These are phyloP conservation scores for Passerculus sandwichensis DNA, from an alignment of 2,797 vertebrate genomes.

Conservation along the genomic window DNA sequence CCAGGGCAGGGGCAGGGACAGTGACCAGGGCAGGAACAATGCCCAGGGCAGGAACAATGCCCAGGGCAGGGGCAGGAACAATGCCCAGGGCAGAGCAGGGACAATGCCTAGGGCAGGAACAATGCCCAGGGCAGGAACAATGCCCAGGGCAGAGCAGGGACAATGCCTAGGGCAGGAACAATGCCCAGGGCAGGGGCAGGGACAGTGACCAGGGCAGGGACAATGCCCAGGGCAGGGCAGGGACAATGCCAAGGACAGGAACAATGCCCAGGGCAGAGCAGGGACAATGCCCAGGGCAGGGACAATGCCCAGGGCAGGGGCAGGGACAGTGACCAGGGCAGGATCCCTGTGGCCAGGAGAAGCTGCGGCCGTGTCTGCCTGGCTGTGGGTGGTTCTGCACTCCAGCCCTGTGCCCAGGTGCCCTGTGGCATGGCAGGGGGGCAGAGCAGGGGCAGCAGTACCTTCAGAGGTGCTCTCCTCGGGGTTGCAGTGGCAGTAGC, in stretches of 20 bases:
- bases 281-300: too few relatives aligned
- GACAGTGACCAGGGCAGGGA: too few relatives aligned
- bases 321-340: not conserved
- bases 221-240: not conserved
- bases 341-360: not conserved
- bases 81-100: too few relatives aligned
- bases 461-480: slow-evolving; percentile 89
- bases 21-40: not conserved
- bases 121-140: too few relatives aligned
- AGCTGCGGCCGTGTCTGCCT: accelerated
- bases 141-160: too few relatives aligned
- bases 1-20: not conserved
- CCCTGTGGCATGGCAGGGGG: not conserved
- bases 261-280: too few relatives aligned
- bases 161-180: too few relatives aligned
- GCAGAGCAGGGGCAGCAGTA: slow-evolving; percentile 20
- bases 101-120: not conserved
- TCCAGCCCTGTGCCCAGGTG: not conserved
- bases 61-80: too few relatives aligned
- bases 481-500: slow-evolving; percentile 92
- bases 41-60: not conserved
- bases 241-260: not conserved
- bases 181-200: too few relatives aligned
- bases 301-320: not conserved
- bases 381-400: accelerated